A percentile compares a stretch with the other conserved stretches of the same genome.
These are phyloP conservation scores for Lagopus muta DNA, from an alignment of 2,113 vertebrate species.

Conservation along the genomic window DNA sequence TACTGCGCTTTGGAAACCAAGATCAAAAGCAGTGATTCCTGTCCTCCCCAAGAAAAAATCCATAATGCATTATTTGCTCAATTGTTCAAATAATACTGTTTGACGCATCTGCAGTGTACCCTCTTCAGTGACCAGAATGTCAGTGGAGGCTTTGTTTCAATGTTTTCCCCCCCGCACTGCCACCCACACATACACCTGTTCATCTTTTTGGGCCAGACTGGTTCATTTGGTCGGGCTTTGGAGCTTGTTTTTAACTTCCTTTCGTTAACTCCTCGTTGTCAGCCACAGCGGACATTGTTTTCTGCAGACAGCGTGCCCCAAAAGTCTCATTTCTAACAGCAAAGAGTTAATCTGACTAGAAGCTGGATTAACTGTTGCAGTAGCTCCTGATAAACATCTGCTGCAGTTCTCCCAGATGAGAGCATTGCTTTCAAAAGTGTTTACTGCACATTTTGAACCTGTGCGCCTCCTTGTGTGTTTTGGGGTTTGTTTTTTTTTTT, in stretches of 20 bases:
- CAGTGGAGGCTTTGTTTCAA: conserved; percentile 47
- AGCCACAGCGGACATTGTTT: background rate
- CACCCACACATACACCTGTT: conserved; percentile 59
- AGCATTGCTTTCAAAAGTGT: conserved; percentile 43
- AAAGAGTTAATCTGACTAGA: conserved; percentile 28
- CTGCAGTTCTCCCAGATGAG: conserved; percentile 48
- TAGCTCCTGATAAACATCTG: conserved; percentile 63
- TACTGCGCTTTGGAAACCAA: background rate
- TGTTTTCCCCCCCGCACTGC: background rate
- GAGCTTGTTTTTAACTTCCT: background rate
- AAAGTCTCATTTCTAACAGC: background rate
- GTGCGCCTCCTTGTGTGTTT: background rate
- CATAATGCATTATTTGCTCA: background rate
- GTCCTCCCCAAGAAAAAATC: background rate
- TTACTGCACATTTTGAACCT: conserved; percentile 7
- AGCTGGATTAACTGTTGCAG: conserved; percentile 46
- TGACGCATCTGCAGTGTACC: background rate
- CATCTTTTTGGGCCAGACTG: conserved; percentile 28
- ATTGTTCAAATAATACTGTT: background rate
- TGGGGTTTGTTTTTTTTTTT: background rate
- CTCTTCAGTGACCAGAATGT: conserved; percentile 4
- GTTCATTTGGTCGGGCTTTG: conserved; percentile 29
- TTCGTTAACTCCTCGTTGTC: conserved; percentile 43
- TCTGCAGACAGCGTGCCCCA: background rate
- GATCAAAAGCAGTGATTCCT: background rate